Conservation (phyloP, 2,797 vertebrate species). For the Sebastiscus tertius region DNA sequence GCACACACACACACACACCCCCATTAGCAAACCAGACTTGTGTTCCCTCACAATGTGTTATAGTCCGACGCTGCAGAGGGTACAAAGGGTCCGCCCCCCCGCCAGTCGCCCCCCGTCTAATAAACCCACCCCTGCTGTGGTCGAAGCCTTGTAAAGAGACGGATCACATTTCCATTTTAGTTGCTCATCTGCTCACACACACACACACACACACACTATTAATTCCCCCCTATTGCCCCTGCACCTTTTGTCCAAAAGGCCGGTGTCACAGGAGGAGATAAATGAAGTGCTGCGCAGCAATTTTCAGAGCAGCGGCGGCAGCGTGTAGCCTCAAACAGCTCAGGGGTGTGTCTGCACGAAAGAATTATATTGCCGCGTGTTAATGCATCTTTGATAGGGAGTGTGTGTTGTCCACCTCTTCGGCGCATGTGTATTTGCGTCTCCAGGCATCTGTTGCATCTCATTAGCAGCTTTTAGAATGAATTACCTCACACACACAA, state of each 20-base stretch:
- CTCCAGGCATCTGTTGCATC: constrained; percentile 69
- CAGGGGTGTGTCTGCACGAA: constrained; percentile 21
- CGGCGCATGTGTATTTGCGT: neutral
- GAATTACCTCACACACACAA: constrained; percentile 35
- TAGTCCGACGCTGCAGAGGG: neutral
- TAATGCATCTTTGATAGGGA: constrained; percentile 6
- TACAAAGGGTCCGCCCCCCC: constrained; percentile 38
- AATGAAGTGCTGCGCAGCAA: constrained; percentile 40
- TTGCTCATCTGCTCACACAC: constrained; percentile 23
- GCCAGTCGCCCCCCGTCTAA: constrained; percentile 22
- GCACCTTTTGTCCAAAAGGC: constrained; percentile 51
- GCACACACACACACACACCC: neutral
- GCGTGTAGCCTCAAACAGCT: constrained; percentile 6
- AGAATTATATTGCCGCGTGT: neutral
- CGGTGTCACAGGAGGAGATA: constrained; percentile 50
- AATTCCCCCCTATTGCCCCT: constrained; percentile 25
- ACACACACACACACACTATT: constrained; percentile 11
- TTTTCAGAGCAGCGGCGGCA: constrained; percentile 8
- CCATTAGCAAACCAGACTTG: constrained; percentile 18
- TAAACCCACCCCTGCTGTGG: constrained; percentile 56
- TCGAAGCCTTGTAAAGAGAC: constrained; percentile 58
- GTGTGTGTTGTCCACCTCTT: neutral
- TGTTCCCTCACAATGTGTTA: neutral
- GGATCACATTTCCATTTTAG: constrained; percentile 64
- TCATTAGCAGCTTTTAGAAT: constrained; percentile 60